Evolutionary conservation across 2,113 vertebrate species (phyloP).

Genomic region (Dunckerocampus dactyliophorus): DNA sequence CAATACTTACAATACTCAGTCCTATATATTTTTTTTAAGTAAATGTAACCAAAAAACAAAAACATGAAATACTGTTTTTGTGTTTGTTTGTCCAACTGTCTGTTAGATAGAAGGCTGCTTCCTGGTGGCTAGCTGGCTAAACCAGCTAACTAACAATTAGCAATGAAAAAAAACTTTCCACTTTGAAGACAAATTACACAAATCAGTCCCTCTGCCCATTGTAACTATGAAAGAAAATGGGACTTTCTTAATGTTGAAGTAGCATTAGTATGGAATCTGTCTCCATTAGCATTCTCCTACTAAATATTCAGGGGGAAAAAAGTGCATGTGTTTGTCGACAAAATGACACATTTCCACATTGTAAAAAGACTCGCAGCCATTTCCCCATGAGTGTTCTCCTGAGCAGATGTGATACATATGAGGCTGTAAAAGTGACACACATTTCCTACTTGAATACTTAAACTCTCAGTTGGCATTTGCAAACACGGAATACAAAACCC

Average conservation of each 20-base stretch:
- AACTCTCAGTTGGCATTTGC: slow-evolving; percentile 21
- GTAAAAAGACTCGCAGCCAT: neutral
- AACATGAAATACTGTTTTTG: too few species aligned
- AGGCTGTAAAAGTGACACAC: slow-evolving; percentile 1
- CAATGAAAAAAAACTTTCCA: too few species aligned
- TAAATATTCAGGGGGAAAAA: slow-evolving; percentile 26
- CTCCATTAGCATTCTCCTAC: slow-evolving; percentile 1
- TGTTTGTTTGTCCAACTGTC: too few species aligned
- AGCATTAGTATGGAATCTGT: slow-evolving; percentile 17
- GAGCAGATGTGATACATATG: neutral
- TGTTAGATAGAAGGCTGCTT: too few species aligned
- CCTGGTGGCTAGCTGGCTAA: too few species aligned
- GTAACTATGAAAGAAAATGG: slow-evolving; percentile 17
- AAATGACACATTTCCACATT: slow-evolving; percentile 8
- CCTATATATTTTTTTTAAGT: too few species aligned
- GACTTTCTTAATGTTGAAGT: slow-evolving; percentile 15
- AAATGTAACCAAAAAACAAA: too few species aligned
- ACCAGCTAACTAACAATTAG: too few species aligned
- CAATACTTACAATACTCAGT: too few species aligned
- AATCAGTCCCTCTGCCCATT: slow-evolving; percentile 1
- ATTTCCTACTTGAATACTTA: slow-evolving; percentile 15
- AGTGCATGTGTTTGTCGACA: neutral
- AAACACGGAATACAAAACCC: neutral
- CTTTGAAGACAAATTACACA: neutral
- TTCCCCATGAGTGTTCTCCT: neutral